These are phyloP conservation scores for Scyliorhinus canicula DNA, from an alignment of 2,797 vertebrate genomes.

Conservation along the genomic window DNA sequence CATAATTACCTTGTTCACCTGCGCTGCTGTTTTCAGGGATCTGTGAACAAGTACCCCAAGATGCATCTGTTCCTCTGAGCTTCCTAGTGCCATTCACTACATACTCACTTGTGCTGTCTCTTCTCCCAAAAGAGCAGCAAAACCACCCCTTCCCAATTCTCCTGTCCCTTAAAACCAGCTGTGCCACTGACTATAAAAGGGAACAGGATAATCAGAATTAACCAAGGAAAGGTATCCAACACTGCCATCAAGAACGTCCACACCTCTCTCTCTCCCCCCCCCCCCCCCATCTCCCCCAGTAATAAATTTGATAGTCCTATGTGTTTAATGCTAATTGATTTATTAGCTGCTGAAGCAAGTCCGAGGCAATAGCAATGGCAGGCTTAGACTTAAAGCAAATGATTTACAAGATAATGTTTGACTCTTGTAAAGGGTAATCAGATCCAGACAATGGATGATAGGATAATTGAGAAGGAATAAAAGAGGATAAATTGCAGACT, in stretches of 20 bases:
- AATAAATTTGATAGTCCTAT: constrained; percentile 66
- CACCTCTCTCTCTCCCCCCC: too few relatives aligned
- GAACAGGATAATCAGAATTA: not conserved
- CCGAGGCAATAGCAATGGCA: constrained; percentile 54
- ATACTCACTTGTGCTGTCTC: too few relatives aligned
- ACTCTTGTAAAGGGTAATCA: constrained; percentile 73
- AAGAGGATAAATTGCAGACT: constrained; percentile 73
- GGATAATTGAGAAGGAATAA: constrained; percentile 77
- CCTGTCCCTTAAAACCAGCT: not conserved
- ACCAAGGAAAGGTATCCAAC: not conserved
- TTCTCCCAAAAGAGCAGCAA: too few relatives aligned
- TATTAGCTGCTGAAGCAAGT: constrained; percentile 72
- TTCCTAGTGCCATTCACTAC: too few relatives aligned
- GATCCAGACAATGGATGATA: constrained; percentile 74
- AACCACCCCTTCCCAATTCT: not conserved
- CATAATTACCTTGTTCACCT: too few relatives aligned
- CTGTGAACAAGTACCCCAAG: too few relatives aligned
- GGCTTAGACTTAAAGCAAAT: constrained; percentile 68
- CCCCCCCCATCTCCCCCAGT: constrained; percentile 21
- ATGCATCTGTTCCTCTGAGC: too few relatives aligned
- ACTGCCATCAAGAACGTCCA: not conserved
- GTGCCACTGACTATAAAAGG: not conserved
- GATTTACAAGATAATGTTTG: constrained; percentile 77
- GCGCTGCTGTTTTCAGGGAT: too few relatives aligned
- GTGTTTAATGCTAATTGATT: constrained; percentile 73